Percentiles rank a stretch among this genome's conserved stretches.
Evolutionary conservation across 2,113 vertebrate species (phyloP).

Genomic region (Orientallactaga bullata): DNA sequence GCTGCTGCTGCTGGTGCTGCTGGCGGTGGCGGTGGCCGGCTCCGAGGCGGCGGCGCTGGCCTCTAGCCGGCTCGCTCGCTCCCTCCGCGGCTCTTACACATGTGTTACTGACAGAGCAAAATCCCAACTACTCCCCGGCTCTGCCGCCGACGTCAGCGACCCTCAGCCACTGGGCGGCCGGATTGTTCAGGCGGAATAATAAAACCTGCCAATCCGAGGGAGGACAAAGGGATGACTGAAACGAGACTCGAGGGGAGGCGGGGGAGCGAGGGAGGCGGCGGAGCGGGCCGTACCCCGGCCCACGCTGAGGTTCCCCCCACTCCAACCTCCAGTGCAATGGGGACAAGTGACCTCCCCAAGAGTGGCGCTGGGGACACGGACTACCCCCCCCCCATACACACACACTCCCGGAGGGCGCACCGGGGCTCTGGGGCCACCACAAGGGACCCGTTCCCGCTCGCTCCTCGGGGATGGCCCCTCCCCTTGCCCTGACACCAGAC

Average conservation of each 20-base stretch:
- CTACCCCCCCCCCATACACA: too few species aligned
- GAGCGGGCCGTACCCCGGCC: conserved; percentile 38
- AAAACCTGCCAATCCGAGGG: conserved; percentile 92
- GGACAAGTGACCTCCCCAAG: background rate
- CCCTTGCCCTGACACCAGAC: background rate
- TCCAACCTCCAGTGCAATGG: background rate
- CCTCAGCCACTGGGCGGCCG: conserved; percentile 89
- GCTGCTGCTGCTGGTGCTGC: too few species aligned
- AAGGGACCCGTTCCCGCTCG: background rate
- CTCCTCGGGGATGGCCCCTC: background rate
- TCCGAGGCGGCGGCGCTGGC: conserved; percentile 73
- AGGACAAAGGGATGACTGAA: conserved; percentile 86
- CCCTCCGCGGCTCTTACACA: conserved; percentile 84
- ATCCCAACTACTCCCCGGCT: conserved; percentile 91
- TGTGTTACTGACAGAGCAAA: conserved; percentile 96
- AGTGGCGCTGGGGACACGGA: background rate
- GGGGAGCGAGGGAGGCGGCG: background rate
- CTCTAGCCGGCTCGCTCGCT: conserved; percentile 78
- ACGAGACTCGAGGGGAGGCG: conserved; percentile 61
- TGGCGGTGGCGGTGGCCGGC: conserved; percentile 52
- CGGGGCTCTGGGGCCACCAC: background rate
- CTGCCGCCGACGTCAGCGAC: conserved; percentile 88
- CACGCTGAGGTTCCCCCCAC: background rate
- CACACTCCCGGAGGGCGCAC: background rate
- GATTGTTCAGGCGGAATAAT: conserved; percentile 93